phyloP scores from a whole-genome alignment of 2,113 vertebrate genomes.

The Amia ocellicauda region DNA sequence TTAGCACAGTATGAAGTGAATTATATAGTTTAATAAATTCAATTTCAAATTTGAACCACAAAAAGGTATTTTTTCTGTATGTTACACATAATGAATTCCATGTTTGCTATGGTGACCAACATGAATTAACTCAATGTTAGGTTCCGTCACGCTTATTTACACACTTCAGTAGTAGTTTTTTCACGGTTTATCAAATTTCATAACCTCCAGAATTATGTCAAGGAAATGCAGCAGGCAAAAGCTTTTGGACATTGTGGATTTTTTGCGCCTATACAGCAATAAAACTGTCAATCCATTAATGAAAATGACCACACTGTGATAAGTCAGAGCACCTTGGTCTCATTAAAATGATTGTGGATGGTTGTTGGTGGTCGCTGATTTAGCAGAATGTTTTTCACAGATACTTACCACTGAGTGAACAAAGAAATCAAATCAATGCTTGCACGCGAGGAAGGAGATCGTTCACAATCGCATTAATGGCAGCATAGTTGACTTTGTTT shows the following conservation, averaged over 20 bases:
- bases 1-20: slow-evolving; percentile 27
- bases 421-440: too few relatives aligned
- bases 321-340: not conserved
- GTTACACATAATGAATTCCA: slow-evolving; percentile 29
- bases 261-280: not conserved
- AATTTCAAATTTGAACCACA: slow-evolving; percentile 37
- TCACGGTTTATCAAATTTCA: not conserved
- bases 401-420: too few relatives aligned
- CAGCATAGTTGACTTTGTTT: too few relatives aligned
- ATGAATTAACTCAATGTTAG: slow-evolving; percentile 18
- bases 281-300: not conserved
- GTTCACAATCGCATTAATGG: too few relatives aligned
- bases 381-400: too few relatives aligned
- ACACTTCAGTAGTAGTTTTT: slow-evolving; percentile 8
- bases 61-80: slow-evolving; percentile 30
- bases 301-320: not conserved
- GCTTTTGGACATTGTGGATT: not conserved
- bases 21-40: slow-evolving; percentile 46
- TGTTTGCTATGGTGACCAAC: slow-evolving; percentile 10
- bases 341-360: not conserved
- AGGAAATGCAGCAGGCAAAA: too few relatives aligned
- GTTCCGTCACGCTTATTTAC: slow-evolving; percentile 28
- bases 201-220: not conserved
- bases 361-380: too few relatives aligned
- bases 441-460: too few relatives aligned